Evolutionary conservation across 2,797 vertebrate genomes (phyloP), one percentile per base, ranked within the genome.

Genomic region (Esox lucius): DNA sequence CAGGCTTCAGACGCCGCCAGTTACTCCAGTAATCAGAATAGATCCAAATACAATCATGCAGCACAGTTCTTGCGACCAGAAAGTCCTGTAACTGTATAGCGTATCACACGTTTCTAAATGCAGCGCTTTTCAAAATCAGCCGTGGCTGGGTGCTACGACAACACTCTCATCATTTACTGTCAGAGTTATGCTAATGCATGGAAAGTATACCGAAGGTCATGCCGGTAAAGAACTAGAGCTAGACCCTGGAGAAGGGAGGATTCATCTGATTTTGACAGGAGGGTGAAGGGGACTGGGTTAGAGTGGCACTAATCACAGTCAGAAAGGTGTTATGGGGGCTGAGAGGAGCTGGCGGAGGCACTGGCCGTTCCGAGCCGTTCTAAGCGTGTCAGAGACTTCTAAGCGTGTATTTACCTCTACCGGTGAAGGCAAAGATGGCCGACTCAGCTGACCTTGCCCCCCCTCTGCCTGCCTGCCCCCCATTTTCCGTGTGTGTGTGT

Each of bases 301-400:
- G 35, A 39, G 35, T 39, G 35, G 35, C 35, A 39, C 35, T 39
- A 39, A 39, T 39, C 39, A 39, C 35, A 39, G 35, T 39, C 35
- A 82, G 83, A 77, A 81, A 79, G 86, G 83, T 73, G 78, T 82
- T 81, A 74, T 80, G 80, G 78, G 68, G 70, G 71, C 19, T 48
- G 75, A 53, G 51, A 68, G 73, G 28, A 80, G 88, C 90, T 91
- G 88, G 91, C 86, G 84, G 75, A 68, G 83, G 86, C 84, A 87
- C 82, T 78, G 81, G 85, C 83, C 81, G 84, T 86, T 81, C 79
- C 84, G 80, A 80, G 84, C 86, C 80, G 81, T 89, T 81, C 80
- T 83, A 76, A 89, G 88, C 86, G 89, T 87, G 87, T 87, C 88
- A 85, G 84, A 85, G 85, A 82, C 83, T 92, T 91, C 76, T 85